Conservation (phyloP, 2,888 invertebrate species). For the Drosophila kambysellisi region DNA sequence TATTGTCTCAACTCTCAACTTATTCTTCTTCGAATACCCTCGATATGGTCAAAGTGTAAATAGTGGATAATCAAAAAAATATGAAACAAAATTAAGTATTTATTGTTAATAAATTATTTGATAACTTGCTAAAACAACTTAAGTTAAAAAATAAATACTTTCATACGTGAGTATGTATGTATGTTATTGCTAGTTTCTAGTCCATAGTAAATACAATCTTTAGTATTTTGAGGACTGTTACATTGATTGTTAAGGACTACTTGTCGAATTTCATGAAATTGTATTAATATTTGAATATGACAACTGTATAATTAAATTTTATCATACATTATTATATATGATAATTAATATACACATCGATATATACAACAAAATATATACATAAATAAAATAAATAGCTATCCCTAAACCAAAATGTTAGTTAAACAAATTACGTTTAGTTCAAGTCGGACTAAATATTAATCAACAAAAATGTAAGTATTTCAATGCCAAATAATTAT, state of each 20-base stretch:
- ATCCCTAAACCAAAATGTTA: conserved; percentile 12
- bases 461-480: not conserved
- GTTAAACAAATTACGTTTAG: not conserved
- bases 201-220: conserved; percentile 40
- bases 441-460: not conserved
- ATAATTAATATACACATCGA: conserved; percentile 25
- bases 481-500: not conserved
- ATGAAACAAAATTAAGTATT: conserved; percentile 31
- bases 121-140: conserved; percentile 23
- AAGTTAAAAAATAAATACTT: conserved; percentile 19
- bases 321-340: conserved; percentile 40
- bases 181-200: conserved; percentile 54
- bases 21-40: conserved; percentile 25
- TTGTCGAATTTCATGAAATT: conserved; percentile 38
- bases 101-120: conserved; percentile 48
- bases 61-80: conserved; percentile 17
- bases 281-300: conserved; percentile 32
- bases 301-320: conserved; percentile 30
- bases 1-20: conserved; percentile 14
- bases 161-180: conserved; percentile 27
- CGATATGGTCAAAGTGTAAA: conserved; percentile 42
- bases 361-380: conserved; percentile 33
- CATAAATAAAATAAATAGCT: conserved; percentile 32
- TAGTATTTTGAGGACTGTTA: conserved; percentile 54
- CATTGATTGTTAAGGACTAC: conserved; percentile 50